Percentiles rank a stretch among this genome's conserved stretches.
Conservation (phyloP, 2,113 vertebrate species). For the Laterallus jamaicensis region DNA sequence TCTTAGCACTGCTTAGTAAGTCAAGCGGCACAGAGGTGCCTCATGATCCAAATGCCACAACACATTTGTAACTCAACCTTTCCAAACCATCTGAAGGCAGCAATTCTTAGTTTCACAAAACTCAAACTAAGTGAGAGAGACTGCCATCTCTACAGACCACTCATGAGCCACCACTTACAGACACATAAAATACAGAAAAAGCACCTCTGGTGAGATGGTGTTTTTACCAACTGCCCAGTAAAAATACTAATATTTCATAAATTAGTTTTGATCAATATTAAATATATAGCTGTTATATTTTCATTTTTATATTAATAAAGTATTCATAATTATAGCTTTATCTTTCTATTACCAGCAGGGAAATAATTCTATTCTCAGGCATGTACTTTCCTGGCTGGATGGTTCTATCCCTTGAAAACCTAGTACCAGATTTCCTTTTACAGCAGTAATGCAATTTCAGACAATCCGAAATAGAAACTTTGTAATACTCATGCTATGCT, state of each 20-base stretch:
- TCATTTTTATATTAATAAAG: background rate
- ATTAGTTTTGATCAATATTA: background rate
- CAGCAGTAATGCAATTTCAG: background rate
- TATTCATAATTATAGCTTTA: background rate
- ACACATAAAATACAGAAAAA: background rate
- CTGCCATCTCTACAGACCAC: background rate
- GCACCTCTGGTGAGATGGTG: background rate
- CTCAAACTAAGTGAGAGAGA: background rate
- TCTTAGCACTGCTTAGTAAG: background rate
- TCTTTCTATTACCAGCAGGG: background rate
- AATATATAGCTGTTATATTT: background rate
- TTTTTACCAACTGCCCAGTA: background rate
- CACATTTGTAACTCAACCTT: background rate
- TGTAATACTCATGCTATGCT: background rate
- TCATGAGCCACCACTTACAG: background rate
- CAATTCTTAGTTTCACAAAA: background rate
- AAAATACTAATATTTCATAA: background rate
- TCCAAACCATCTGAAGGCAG: background rate
- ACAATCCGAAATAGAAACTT: background rate
- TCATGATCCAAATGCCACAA: background rate
- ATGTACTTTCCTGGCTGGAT: background rate
- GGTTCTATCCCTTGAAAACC: background rate
- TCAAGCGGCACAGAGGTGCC: background rate
- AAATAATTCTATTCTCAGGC: background rate
- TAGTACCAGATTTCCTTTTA: background rate